A percentile compares a stretch with the other conserved stretches of the same genome.
phyloP scores from a whole-genome alignment of 2,888 invertebrate species.

The Punctoribates punctum region DNA sequence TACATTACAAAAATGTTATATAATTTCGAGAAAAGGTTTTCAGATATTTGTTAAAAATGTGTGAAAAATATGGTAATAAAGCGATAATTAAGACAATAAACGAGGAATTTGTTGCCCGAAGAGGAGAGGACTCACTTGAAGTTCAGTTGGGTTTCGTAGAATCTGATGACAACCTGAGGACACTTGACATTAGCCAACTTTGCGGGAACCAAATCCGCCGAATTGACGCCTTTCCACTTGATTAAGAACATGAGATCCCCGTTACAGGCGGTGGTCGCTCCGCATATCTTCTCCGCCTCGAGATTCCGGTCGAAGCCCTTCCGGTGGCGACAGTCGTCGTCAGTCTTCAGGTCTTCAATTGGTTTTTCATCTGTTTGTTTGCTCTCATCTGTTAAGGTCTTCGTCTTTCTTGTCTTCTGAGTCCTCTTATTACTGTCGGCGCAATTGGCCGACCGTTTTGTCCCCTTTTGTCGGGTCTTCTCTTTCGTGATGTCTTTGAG shows the following conservation, averaged over 20 bases:
- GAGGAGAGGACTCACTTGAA: constrained; percentile 47
- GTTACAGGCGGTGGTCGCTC: constrained; percentile 9
- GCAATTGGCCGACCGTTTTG: background rate
- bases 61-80: too few species aligned
- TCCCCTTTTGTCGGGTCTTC: background rate
- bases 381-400: background rate
- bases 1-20: too few species aligned
- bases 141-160: constrained; percentile 56
- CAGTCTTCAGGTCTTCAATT: background rate
- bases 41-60: too few species aligned
- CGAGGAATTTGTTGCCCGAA: background rate
- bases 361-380: background rate
- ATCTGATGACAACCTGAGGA: constrained; percentile 56
- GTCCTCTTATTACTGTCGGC: too few species aligned
- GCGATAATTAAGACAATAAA: too few species aligned
- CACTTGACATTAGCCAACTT: constrained; percentile 52
- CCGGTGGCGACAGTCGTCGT: constrained; percentile 37
- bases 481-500: background rate
- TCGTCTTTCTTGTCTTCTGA: too few species aligned
- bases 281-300: constrained; percentile 32
- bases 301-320: constrained; percentile 49
- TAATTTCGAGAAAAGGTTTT: too few species aligned
- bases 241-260: constrained; percentile 36
- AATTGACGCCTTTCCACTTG: constrained; percentile 38
- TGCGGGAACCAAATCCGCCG: constrained; percentile 32